Evolutionary conservation across 1,140 invertebrate species (phyloP).

Genomic region (Drosophila tropicalis): DNA sequence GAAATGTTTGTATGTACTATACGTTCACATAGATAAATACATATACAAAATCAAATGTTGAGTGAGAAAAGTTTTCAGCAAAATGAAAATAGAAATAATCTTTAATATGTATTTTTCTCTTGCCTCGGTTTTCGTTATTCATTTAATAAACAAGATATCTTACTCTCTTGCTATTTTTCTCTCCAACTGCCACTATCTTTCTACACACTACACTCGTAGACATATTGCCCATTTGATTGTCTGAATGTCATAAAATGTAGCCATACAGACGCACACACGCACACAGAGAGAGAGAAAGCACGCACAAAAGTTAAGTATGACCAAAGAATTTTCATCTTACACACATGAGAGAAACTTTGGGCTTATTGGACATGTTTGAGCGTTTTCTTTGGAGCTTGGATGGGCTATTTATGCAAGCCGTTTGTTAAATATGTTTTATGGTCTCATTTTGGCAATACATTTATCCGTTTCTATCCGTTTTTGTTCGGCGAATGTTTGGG

Average conservation of each 20-base stretch:
- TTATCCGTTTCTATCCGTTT: constrained; percentile 30
- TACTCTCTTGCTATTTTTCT: too few relatives aligned
- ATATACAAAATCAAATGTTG: too few relatives aligned
- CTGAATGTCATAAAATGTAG: constrained; percentile 5
- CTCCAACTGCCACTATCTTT: too few relatives aligned
- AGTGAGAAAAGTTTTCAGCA: too few relatives aligned
- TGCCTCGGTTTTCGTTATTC: too few relatives aligned
- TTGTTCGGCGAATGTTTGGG: constrained; percentile 29
- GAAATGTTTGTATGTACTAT: background rate
- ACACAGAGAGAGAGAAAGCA: background rate
- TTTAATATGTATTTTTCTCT: too few relatives aligned
- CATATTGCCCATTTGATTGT: background rate
- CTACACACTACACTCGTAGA: too few relatives aligned
- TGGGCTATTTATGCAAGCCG: constrained; percentile 17
- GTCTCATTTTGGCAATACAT: constrained; percentile 49
- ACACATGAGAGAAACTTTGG: constrained; percentile 15
- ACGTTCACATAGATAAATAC: too few relatives aligned
- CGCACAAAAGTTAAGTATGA: constrained; percentile 6
- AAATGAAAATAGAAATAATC: too few relatives aligned
- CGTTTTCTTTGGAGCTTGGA: constrained; percentile 9
- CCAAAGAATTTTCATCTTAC: constrained; percentile 15
- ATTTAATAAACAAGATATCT: too few relatives aligned
- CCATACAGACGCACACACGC: background rate
- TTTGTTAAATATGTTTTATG: constrained; percentile 47
- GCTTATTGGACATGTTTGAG: background rate